Evolutionary conservation across 2,888 invertebrate species (phyloP), one percentile per base, ranked within the genome.

Genomic region (Lydus trimaculatus): DNA sequence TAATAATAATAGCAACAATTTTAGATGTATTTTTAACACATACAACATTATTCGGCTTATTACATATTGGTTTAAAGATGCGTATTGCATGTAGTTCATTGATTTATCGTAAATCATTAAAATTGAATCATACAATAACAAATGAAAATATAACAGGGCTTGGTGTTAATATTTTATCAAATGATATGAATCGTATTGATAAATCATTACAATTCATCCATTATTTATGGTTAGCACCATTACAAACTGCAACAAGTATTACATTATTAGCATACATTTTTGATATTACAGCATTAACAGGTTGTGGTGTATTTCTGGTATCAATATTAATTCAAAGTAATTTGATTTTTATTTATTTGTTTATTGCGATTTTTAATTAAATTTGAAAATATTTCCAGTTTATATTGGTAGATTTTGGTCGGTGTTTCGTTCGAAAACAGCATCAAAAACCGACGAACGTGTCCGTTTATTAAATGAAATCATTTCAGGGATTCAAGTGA

Each of bases 161-260:
- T 74, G 80, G 84, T 76, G 81, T 84, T 59, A 85, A 85, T 73
- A 75, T 84, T 61, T 71, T 97, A 69, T 95, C 96, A 0, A 96
- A 95, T 66, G 97, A 97, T 84, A 95, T 96, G 0, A 93, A 91
- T 75, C 86, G 96, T 67, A 95, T 96, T 84, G 96, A 97, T 84
- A 89, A 92, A 85, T 91, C 92, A 11, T 88, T 91, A 33, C 86
- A 94, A 63, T 94, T 95, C 82, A 82, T 95, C 20, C 93, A 95
- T 82, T 95, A 93, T 80, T 84, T 96, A 5, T 91, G 95, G 88
- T 87, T 94, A 17, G 93, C 93, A 0, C 95, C 96, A 0, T 81
- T 95, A 0, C 92, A 95, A 83, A 91, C 92, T 20, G 78, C 90
- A 0, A 87, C 94, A 31, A 91, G 94, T 5, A 88, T 93, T 11